Base-by-base conservation (phyloP, 1,140 invertebrate species). In the Bombus fervidus region DNA sequence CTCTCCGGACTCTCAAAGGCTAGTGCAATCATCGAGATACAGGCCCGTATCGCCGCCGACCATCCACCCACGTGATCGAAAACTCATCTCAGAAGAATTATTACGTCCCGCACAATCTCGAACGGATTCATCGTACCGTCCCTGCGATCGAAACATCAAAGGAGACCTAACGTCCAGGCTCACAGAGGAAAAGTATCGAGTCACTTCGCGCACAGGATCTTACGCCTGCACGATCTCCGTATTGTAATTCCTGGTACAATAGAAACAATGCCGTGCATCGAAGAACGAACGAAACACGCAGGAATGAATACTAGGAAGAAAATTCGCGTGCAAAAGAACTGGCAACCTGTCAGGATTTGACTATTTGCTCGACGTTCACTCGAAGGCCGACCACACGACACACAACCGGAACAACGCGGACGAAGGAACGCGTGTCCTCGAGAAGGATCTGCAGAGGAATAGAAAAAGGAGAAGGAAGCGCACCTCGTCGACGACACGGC, bases 401-500 rank as follows among this genome's bases (percentile, higher is more conserved):
- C 64, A 18, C 62, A n/a, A 31, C 15, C 5, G 64, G 31, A 66
- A 13, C 6, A 66, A 18, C 5, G 25, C 13, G 31, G 18, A 68
- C 22, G 8, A 10, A 3, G 34, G 82, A 77, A 73, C 37, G 47
- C 47, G 79, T 72, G 66, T 25, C 28, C 31, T 72, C 57, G 31
- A 15, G 69, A 25, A 62, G 25, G 18, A 64, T 22, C 25, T 43
- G 64, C 37, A 43, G 28, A 64, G 31, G 57, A 43, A 12, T 25
- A 34, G 62, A 15, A 43, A 47, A 22, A 25, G 53, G 73, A 76
- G 57, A 39, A 76, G 47, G 37, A 53, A 37, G 62, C 78, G 76
- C 87, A 89, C 88, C 87, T 83, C 64, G 57, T 73, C 41, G 62
- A 81, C 77, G 64, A 77, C 82, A 86, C 84, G 87, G 37, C 59